A percentile compares a stretch with the other conserved stretches of the same genome.
Evolutionary conservation across 1,140 invertebrate species (phyloP).

Genomic region (Caerostris extrusa): DNA sequence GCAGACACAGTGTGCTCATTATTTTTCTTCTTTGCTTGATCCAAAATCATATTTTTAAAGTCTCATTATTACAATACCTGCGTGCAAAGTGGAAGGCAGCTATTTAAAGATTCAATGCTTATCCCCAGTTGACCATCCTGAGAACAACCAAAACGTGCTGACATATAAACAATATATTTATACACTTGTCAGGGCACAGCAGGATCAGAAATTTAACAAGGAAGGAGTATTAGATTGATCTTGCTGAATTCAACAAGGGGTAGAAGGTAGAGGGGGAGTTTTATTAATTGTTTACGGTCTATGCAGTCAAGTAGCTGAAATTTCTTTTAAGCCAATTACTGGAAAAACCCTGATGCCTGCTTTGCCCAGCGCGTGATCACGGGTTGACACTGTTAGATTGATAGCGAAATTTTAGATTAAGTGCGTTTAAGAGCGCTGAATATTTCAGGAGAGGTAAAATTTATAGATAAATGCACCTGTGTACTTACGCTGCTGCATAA

Average conservation of each 20-base stretch:
- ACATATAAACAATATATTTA: constrained; percentile 56
- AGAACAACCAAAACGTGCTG: not conserved
- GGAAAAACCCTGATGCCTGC: not conserved
- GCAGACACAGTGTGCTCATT: not conserved
- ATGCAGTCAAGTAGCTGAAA: not conserved
- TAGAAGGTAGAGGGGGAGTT: not conserved
- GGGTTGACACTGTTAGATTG: not conserved
- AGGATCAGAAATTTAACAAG: constrained; percentile 44
- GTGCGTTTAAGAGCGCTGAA: not conserved
- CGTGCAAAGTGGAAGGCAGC: not conserved
- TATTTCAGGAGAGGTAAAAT: not conserved
- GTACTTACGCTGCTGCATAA: not conserved
- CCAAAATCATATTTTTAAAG: not conserved
- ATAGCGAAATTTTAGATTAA: not conserved
- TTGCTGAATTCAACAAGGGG: not conserved
- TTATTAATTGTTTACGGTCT: not conserved
- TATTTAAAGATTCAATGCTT: constrained; percentile 26
- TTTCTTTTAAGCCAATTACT: not conserved
- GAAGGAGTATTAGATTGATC: not conserved
- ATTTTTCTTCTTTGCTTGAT: not conserved
- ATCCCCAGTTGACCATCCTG: not conserved
- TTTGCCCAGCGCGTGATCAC: not conserved
- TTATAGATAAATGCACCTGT: not conserved
- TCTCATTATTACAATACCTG: constrained; percentile 14
- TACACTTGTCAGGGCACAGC: not conserved